Evolutionary conservation across 2,113 vertebrate species (phyloP), one percentile per base, ranked within the genome.

Genomic region (Perca flavescens): DNA sequence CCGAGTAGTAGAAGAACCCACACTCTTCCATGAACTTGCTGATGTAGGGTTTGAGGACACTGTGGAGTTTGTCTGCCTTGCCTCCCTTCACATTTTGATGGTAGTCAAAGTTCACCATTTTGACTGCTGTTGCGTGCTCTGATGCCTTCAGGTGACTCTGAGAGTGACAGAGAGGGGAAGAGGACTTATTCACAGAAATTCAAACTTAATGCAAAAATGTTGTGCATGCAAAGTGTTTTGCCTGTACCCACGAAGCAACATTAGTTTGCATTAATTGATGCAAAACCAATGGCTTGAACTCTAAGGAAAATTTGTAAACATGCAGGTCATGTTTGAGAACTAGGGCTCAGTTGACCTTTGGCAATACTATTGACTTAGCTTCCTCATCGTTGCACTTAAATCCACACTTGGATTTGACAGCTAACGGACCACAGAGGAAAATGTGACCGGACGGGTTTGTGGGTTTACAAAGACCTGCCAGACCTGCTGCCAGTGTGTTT

Each of bases 71-170:
- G 65, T 99, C 98, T 13, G 96, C 95, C 65, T 99, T 99, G 74
- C 98, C 98, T 76, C 98, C 97, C 92, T 96, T 97, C 85, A 99
- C 98, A 95, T 98, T 98, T 87, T 99, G 97, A 92, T 99, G 98
- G 93, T 99, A 99, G 93, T 99, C 98, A 11, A 99, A 99, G 89
- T 98, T 99, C 78, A 99, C 94, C 97, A 99, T 99, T 86, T 95
- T 97, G 85, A 99, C 95, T 47, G 96, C 94, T 43, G 93, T 11
- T 25, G 92, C 87, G 69, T 99, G 98, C 71, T 99, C 97, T 17
- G 97, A 99, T 2, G 98, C 98, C 93, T 99, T 99, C 89, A 99
- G 93, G 87, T 99, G 98, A 91, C 96, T 98, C 98, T 99, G 93
- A 74, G 87, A 77, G 68, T 36, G 53, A 50, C 0, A 73, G 25